These are phyloP conservation scores for Dryomyza anilis DNA, from an alignment of 2,888 invertebrate genomes.

Conservation along the genomic window DNA sequence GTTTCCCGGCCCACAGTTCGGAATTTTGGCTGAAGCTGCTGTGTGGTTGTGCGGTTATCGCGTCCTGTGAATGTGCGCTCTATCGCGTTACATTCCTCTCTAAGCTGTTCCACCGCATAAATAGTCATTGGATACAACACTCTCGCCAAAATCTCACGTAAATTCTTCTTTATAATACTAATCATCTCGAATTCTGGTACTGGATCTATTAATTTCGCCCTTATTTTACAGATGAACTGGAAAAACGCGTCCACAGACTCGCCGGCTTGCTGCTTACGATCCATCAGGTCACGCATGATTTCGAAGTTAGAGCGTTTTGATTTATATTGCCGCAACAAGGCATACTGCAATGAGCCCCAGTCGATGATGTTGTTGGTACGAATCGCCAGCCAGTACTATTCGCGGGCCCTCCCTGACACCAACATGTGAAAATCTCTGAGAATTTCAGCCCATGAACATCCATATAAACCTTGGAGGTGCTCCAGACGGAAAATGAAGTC, in stretches of 20 bases:
- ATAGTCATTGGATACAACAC: conserved; percentile 11
- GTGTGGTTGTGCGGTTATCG: too few species aligned
- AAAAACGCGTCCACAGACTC: too few species aligned
- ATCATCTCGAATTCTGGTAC: conserved; percentile 8
- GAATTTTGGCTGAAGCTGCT: too few species aligned
- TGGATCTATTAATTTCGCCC: background rate
- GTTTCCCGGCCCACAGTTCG: too few species aligned
- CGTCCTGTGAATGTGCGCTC: conserved; percentile 13
- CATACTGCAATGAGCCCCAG: background rate
- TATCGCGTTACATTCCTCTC: conserved; percentile 2
- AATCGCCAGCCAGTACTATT: background rate
- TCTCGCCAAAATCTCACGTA: background rate
- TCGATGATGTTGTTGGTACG: too few species aligned
- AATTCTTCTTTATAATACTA: conserved; percentile 13
- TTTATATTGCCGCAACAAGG: background rate
- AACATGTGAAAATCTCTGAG: background rate
- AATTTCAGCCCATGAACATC: too few species aligned
- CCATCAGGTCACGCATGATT: too few species aligned
- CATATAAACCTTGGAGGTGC: too few species aligned
- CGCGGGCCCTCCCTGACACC: background rate
- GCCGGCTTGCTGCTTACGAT: too few species aligned
- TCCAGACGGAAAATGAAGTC: too few species aligned
- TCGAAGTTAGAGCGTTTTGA: too few species aligned
- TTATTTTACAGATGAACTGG: too few species aligned
- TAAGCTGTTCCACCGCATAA: conserved; percentile 5